These are phyloP conservation scores for Liopterus haemorrhoidalis DNA, from an alignment of 2,888 invertebrate species.

Conservation along the genomic window DNA sequence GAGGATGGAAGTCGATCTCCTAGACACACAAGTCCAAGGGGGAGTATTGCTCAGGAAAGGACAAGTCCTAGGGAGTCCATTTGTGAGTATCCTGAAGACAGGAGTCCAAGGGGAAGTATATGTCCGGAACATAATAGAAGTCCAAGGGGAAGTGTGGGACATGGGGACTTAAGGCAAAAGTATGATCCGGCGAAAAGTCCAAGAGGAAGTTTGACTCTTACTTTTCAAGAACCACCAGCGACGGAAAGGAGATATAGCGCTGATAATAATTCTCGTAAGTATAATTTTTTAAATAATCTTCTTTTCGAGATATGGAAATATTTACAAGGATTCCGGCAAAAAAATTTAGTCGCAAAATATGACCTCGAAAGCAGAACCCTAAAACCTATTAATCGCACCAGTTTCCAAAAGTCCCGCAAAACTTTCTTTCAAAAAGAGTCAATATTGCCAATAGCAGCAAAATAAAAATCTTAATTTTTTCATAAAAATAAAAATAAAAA, in stretches of 20 bases:
- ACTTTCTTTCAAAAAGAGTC: too few relatives aligned
- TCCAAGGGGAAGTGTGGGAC: slow-evolving; percentile 57
- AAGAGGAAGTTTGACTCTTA: slow-evolving; percentile 55
- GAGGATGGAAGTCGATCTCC: slow-evolving; percentile 52
- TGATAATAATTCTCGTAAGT: slow-evolving; percentile 52
- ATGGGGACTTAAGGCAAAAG: slow-evolving; percentile 46
- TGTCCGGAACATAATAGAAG: slow-evolving; percentile 53
- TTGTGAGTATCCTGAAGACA: slow-evolving; percentile 37
- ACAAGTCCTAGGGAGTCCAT: slow-evolving; percentile 58
- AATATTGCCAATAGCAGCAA: too few relatives aligned
- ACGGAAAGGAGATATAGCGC: slow-evolving; percentile 55
- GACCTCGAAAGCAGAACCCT: too few relatives aligned
- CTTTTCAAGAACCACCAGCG: slow-evolving; percentile 57
- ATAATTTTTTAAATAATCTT: not conserved
- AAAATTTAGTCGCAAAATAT: too few relatives aligned
- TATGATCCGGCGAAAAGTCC: slow-evolving; percentile 49
- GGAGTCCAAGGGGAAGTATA: slow-evolving; percentile 55
- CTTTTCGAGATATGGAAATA: too few relatives aligned
- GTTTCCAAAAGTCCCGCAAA: too few relatives aligned
- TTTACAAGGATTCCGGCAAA: too few relatives aligned
- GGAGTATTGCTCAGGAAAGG: slow-evolving; percentile 50
- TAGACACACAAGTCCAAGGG: slow-evolving; percentile 53
- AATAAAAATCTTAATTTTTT: too few relatives aligned
- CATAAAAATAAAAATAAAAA: too few relatives aligned
- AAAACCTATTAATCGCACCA: too few relatives aligned